These are phyloP conservation scores for Amphimedon queenslandica DNA, from an alignment of 37 sponge, comb jelly and placozoan genomes.

Conservation along the genomic window DNA sequence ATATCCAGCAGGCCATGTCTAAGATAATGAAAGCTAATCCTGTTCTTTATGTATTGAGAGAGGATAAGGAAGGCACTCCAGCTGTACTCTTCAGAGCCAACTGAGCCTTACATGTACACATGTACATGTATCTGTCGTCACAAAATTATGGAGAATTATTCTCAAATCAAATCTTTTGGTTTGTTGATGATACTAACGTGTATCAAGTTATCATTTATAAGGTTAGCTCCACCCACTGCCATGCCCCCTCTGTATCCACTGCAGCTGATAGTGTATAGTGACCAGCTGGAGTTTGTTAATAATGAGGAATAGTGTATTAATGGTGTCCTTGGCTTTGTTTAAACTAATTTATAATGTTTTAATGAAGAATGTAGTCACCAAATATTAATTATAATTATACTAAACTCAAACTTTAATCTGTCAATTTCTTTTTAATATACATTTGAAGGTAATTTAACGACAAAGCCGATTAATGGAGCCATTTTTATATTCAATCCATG, in stretches of 20 bases:
- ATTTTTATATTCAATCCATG: slow-evolving; percentile 99
- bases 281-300: too few species aligned
- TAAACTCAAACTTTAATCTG: background rate
- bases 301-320: too few species aligned
- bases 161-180: slow-evolving; percentile 99
- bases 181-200: slow-evolving; percentile 99
- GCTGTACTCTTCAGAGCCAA: slow-evolving; percentile 97
- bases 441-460: slow-evolving; percentile 99
- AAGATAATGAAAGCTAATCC: slow-evolving; percentile 99
- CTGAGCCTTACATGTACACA: slow-evolving; percentile 99
- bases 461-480: slow-evolving; percentile 99
- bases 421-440: too few species aligned
- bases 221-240: too few species aligned
- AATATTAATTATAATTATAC: background rate
- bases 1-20: slow-evolving; percentile 97
- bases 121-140: too few species aligned
- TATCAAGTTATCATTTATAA: slow-evolving; percentile 99
- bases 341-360: too few species aligned
- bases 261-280: too few species aligned
- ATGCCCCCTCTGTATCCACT: too few species aligned
- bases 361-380: background rate
- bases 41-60: slow-evolving; percentile 95
- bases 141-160: slow-evolving; percentile 99
- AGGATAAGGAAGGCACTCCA: slow-evolving; percentile 95
- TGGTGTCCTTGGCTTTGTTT: too few species aligned